Conservation (phyloP, 2,797 vertebrate genomes). For the Pristis pectinata region DNA sequence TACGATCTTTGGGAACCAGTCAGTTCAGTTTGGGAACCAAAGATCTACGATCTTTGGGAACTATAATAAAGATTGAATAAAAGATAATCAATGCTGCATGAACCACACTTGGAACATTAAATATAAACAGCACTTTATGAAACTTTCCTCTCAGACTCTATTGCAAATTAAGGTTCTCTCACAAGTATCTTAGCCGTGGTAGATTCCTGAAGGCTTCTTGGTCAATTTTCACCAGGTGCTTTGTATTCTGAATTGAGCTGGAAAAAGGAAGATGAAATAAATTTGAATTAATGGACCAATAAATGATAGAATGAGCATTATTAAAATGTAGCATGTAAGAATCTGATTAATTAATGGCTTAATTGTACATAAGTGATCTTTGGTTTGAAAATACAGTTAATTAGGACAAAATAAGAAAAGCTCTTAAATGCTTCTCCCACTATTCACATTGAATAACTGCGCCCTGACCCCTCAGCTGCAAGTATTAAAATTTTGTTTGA, state of each 20-base stretch:
- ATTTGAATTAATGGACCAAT: background rate
- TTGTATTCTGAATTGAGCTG: constrained; percentile 34
- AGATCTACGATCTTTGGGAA: background rate
- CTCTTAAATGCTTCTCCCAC: background rate
- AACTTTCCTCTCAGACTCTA: background rate
- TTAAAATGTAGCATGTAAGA: background rate
- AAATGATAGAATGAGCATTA: background rate
- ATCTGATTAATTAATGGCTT: background rate
- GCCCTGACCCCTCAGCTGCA: background rate
- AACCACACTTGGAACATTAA: background rate
- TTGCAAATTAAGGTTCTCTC: constrained; percentile 28
- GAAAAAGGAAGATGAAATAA: background rate
- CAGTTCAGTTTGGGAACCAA: too few species aligned
- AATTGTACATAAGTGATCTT: background rate
- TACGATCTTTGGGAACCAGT: background rate
- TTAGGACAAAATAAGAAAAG: background rate
- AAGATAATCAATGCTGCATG: too few species aligned
- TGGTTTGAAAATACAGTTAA: background rate
- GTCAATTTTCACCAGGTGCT: constrained; percentile 30
- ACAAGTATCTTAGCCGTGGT: constrained; percentile 31
- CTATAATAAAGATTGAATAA: background rate
- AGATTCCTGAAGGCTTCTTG: constrained; percentile 25
- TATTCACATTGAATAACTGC: background rate
- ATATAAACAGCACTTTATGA: background rate
- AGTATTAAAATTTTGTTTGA: background rate